These are phyloP conservation scores for Xenotilapia longispinis DNA, from an alignment of 2,113 vertebrate species.

Conservation along the genomic window DNA sequence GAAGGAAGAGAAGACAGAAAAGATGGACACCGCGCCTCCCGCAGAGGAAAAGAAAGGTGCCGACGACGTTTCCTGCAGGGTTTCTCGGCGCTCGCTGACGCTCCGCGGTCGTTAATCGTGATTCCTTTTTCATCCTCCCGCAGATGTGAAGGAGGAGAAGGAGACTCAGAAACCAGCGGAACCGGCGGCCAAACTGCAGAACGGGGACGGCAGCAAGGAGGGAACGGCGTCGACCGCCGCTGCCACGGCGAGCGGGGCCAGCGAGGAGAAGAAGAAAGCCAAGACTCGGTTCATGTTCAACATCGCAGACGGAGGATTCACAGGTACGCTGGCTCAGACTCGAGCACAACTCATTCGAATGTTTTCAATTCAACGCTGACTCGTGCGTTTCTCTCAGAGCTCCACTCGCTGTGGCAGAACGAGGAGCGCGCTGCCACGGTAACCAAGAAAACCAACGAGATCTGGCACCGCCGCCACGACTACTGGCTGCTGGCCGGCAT, in stretches of 20 bases:
- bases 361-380: background rate
- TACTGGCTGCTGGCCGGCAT: constrained; percentile 98
- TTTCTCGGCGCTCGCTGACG: accelerated
- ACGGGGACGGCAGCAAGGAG: constrained; percentile 86
- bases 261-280: constrained; percentile 80
- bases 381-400: constrained; percentile 66
- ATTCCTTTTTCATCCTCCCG: background rate
- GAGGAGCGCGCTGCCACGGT: constrained; percentile 95
- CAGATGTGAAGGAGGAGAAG: constrained; percentile 69
- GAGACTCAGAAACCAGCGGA: constrained; percentile 80
- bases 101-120: accelerated
- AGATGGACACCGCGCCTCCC: constrained; percentile 37
- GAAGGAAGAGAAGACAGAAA: constrained; percentile 56
- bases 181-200: constrained; percentile 79
- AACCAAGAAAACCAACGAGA: constrained; percentile 97
- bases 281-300: constrained; percentile 98
- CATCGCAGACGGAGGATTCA: constrained; percentile 97
- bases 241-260: background rate
- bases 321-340: constrained; percentile 68
- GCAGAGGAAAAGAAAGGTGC: constrained; percentile 65
- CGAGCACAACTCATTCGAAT: background rate
- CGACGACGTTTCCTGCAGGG: background rate
- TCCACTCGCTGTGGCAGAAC: constrained; percentile 97
- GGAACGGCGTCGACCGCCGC: background rate
- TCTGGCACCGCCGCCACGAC: constrained; percentile 97